Percentiles rank a stretch among this genome's conserved stretches.
Evolutionary conservation across 2,888 invertebrate genomes (phyloP).

Genomic region (Taphrorychus bicolor): DNA sequence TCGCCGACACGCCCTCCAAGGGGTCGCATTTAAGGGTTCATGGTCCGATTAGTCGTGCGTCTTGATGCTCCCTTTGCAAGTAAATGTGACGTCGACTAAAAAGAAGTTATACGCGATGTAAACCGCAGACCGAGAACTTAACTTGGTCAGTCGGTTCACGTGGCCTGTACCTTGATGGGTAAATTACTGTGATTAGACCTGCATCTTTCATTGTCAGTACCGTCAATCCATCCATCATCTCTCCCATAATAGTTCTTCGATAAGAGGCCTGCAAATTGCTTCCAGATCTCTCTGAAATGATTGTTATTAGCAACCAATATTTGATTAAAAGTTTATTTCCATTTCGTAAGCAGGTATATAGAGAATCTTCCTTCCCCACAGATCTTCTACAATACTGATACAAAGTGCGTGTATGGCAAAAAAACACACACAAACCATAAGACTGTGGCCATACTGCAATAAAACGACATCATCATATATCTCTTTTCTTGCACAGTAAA

Average conservation of each 20-base stretch:
- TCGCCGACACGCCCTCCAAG: slow-evolving; percentile 53
- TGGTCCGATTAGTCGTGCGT: slow-evolving; percentile 21
- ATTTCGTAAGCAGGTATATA: no score
- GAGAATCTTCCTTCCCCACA: no score
- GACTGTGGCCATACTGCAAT: not conserved
- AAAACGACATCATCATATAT: slow-evolving; percentile 6
- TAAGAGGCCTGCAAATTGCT: slow-evolving; percentile 28
- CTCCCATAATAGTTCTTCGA: slow-evolving; percentile 27
- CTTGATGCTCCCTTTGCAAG: slow-evolving; percentile 5
- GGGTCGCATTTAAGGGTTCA: slow-evolving; percentile 28
- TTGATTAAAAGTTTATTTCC: slow-evolving; percentile 25
- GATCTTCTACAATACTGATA: no score
- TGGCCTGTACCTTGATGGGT: slow-evolving; percentile 22
- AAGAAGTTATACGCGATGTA: not conserved
- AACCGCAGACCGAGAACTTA: not conserved
- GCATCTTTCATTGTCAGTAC: slow-evolving; percentile 52
- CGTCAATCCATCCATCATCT: slow-evolving; percentile 37
- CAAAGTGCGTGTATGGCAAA: no score
- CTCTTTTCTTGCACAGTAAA: slow-evolving; percentile 11
- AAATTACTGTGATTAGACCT: slow-evolving; percentile 40
- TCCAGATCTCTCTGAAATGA: slow-evolving; percentile 24
- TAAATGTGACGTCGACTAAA: not conserved
- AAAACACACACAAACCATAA: not conserved
- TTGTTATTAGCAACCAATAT: slow-evolving; percentile 24
- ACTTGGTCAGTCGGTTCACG: not conserved